phyloP scores from a whole-genome alignment of 2,113 vertebrate species.

The Grammomys dolichurus region DNA sequence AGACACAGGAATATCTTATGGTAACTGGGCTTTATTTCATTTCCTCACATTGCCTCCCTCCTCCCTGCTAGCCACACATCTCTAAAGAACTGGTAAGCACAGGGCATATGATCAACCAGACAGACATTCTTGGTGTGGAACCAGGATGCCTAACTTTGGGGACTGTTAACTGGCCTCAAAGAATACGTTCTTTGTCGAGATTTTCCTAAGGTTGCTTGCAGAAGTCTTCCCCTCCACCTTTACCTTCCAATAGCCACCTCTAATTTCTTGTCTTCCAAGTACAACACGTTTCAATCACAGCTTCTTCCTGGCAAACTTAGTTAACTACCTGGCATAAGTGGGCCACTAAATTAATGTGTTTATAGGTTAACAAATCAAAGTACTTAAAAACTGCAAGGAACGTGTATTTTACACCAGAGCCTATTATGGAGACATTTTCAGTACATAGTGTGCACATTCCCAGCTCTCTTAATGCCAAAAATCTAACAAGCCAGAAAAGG shows the following conservation, averaged over 20 bases:
- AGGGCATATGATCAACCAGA: neutral
- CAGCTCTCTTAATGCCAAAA: conserved; percentile 8
- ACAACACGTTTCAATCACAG: neutral
- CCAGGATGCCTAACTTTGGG: neutral
- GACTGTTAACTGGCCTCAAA: neutral
- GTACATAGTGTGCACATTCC: neutral
- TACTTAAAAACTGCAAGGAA: conserved; percentile 61
- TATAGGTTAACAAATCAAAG: conserved; percentile 29
- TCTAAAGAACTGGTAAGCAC: neutral
- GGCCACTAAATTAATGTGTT: conserved; percentile 20
- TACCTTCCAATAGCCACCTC: neutral
- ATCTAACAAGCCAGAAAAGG: neutral
- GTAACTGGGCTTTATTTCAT: neutral
- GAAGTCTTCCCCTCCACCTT: neutral
- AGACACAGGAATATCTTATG: neutral
- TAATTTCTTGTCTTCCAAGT: neutral
- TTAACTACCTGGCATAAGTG: neutral
- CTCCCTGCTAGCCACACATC: neutral
- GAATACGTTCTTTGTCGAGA: neutral
- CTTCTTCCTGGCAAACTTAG: neutral
- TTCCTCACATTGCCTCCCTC: conserved; percentile 2
- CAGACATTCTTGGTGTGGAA: neutral
- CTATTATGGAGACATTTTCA: neutral
- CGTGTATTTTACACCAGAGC: neutral
- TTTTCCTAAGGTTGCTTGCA: neutral